Conservation (phyloP, 2,113 vertebrate species). For the Serranochromis macrocephalus region DNA sequence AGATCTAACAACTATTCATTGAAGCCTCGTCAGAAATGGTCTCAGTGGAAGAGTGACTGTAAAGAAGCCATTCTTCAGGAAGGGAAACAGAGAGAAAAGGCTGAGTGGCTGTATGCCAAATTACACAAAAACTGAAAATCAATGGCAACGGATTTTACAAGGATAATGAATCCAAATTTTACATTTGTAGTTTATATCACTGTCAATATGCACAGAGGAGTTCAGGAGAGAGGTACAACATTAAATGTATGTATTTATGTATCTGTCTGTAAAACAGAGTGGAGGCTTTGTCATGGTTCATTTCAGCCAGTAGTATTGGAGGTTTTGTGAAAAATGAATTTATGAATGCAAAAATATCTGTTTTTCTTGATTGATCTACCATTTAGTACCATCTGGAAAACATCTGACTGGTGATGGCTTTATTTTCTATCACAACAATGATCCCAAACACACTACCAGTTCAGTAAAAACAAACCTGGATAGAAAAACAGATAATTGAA, state of each 20-base stretch:
- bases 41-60: not conserved
- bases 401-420: not conserved
- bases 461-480: not conserved
- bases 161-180: not conserved
- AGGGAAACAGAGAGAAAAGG: not conserved
- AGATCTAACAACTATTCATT: not conserved
- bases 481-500: not conserved
- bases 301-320: not conserved
- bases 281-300: not conserved
- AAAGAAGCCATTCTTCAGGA: not conserved
- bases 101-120: not conserved
- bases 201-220: not conserved
- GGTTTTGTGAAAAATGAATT: rapidly evolving
- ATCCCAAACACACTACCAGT: not conserved
- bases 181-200: not conserved
- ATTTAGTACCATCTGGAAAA: not conserved
- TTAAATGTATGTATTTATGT: not conserved
- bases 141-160: not conserved
- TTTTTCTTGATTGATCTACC: not conserved
- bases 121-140: not conserved
- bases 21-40: not conserved
- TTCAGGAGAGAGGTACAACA: not conserved
- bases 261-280: not conserved
- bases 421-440: not conserved
- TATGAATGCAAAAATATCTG: not conserved